Evolutionary conservation across 2,888 invertebrate genomes (phyloP), one percentile per base, ranked within the genome.

Genomic region (Thera britannica): DNA sequence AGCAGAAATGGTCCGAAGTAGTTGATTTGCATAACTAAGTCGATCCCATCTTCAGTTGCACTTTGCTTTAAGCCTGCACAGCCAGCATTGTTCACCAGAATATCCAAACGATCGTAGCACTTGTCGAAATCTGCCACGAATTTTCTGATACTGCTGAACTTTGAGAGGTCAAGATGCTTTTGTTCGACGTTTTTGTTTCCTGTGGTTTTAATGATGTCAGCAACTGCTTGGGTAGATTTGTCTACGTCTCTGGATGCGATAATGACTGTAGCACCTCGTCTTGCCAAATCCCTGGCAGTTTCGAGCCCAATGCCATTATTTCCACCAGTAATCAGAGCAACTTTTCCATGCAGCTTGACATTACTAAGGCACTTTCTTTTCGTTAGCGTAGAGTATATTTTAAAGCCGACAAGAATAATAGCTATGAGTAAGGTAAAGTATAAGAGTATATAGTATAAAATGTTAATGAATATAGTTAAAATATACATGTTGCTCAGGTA

Each of bases 241-340:
- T 93, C 81, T 80, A 95, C 90, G 85, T 97, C 95, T 72, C 97
- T 93, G 82, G 97, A 97, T 1, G 97, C 98, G 95, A 98, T 96
- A 66, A 92, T 79, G 35, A 94, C 88, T 80, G 94, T 96, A 0
- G 97, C 98, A 3, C 96, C 96, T 70, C 96, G 90, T 71, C 90
- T 92, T 0, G 97, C 97, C 71, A 98, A 86, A 75, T 96, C 96
- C 67, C 90, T 89, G 0, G 95, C 96, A 0, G 97, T 96, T 88
- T 97, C 97, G 81, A 96, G 95, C 1, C 98, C 98, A 67, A 98
- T 97, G 2, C 98, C 98, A 1, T 96, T 95, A 84, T 97, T 97
- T 0, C 97, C 95, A 6, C 98, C 98, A 0, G 98, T 98, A 6
- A 98, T 92, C 51, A 98, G 94, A 0, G 94, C 94, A 55, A 96